Evolutionary conservation across 2,797 vertebrate species (phyloP).

Genomic region (Chelon auratus): DNA sequence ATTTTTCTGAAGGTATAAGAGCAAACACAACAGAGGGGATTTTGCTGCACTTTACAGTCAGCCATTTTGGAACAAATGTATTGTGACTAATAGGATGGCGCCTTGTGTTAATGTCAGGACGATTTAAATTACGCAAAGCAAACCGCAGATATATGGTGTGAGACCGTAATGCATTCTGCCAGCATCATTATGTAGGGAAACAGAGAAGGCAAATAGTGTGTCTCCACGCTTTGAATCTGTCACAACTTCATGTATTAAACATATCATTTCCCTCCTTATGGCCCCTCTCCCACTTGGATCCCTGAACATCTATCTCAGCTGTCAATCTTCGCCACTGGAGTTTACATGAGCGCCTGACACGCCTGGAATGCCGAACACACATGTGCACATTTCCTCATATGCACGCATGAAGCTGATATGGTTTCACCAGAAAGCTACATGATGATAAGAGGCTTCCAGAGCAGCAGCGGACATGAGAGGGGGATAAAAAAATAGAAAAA

Average conservation of each 20-base stretch:
- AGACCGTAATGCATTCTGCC: conserved; percentile 38
- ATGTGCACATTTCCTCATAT: neutral
- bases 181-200: conserved; percentile 48
- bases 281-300: conserved; percentile 45
- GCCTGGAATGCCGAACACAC: conserved; percentile 25
- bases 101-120: conserved; percentile 50
- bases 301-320: conserved; percentile 62
- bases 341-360: conserved; percentile 43
- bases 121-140: conserved; percentile 49
- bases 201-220: conserved; percentile 56
- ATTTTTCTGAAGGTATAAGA: conserved; percentile 5
- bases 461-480: conserved; percentile 41
- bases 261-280: conserved; percentile 65
- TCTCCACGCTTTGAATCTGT: conserved; percentile 53
- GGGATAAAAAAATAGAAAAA: neutral
- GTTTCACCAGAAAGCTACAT: conserved; percentile 51
- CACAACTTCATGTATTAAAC: conserved; percentile 70
- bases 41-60: conserved; percentile 12
- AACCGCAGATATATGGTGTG: conserved; percentile 28
- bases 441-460: conserved; percentile 64
- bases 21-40: neutral
- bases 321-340: conserved; percentile 68
- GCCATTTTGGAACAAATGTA: conserved; percentile 46
- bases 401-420: conserved; percentile 39
- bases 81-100: conserved; percentile 56